Percentiles rank a stretch among this genome's conserved stretches.
Evolutionary conservation across 2,113 vertebrate species (phyloP).

Genomic region (Euleptes europaea): DNA sequence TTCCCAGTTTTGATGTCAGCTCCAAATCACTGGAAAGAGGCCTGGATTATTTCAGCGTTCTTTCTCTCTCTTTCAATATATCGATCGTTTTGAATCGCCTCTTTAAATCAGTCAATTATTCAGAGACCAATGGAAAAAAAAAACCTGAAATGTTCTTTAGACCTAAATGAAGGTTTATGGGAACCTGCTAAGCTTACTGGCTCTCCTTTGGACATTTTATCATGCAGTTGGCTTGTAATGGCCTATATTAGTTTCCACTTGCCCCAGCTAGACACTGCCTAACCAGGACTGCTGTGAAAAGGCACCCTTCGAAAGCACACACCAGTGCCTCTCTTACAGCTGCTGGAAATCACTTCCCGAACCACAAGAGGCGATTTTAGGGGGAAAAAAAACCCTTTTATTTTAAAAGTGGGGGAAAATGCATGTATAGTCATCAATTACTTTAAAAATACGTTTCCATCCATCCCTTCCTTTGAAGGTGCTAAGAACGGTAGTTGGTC

Average conservation of each 20-base stretch:
- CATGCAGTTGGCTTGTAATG: too few species aligned
- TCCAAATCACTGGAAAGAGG: neutral
- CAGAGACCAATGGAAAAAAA: too few species aligned
- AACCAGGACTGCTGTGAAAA: too few species aligned
- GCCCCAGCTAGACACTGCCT: too few species aligned
- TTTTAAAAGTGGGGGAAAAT: neutral
- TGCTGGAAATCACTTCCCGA: neutral
- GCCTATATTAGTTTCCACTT: too few species aligned
- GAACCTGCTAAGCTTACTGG: too few species aligned
- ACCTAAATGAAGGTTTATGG: too few species aligned
- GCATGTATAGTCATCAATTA: neutral
- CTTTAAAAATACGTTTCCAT: neutral
- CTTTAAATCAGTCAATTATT: too few species aligned
- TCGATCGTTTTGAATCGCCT: neutral
- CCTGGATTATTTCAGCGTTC: neutral
- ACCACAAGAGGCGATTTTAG: neutral
- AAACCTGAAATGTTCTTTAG: too few species aligned
- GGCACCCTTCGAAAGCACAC: neutral
- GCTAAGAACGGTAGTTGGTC: too few species aligned
- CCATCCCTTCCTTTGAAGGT: too few species aligned
- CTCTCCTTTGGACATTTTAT: too few species aligned
- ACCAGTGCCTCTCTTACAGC: neutral
- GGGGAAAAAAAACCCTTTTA: neutral
- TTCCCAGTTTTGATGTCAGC: neutral
- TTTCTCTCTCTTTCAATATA: neutral